phyloP scores from a whole-genome alignment of 2,113 vertebrate genomes.

The Motacilla tschutschensis region DNA sequence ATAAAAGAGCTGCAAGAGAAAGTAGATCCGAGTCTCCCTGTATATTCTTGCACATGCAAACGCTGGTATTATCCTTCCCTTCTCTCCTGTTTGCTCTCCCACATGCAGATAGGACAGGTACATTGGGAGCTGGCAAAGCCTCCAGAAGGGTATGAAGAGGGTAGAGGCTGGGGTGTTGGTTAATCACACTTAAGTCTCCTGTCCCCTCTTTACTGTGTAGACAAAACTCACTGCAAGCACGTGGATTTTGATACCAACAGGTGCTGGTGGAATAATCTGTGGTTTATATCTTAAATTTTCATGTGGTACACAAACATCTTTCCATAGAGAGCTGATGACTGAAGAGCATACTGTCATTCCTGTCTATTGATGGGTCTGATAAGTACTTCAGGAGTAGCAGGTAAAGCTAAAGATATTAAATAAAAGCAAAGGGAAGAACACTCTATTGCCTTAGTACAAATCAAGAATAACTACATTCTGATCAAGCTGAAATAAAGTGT shows the following conservation, averaged over 20 bases:
- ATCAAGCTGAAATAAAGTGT: slow-evolving; percentile 12
- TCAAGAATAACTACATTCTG: neutral
- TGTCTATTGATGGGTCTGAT: neutral
- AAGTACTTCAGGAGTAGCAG: neutral
- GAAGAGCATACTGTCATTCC: neutral
- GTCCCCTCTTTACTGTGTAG: neutral
- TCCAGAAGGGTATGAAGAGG: neutral
- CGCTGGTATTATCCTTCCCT: neutral
- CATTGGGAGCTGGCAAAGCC: neutral
- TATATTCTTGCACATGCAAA: neutral
- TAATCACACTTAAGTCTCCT: neutral
- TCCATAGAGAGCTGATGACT: neutral
- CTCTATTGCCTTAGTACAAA: neutral
- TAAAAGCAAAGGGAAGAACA: neutral
- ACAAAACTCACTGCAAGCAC: neutral
- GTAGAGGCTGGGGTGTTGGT: neutral
- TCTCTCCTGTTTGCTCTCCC: neutral
- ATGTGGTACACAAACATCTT: neutral
- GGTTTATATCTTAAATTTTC: neutral
- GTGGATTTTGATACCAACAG: neutral
- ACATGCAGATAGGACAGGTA: neutral
- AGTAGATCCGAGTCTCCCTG: neutral
- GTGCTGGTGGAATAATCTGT: neutral
- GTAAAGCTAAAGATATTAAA: neutral
- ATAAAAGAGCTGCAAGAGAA: neutral